Percentiles rank a stretch among this genome's conserved stretches.
Evolutionary conservation across 2,113 vertebrate genomes (phyloP).

Genomic region (Hirundichthys speculiger): DNA sequence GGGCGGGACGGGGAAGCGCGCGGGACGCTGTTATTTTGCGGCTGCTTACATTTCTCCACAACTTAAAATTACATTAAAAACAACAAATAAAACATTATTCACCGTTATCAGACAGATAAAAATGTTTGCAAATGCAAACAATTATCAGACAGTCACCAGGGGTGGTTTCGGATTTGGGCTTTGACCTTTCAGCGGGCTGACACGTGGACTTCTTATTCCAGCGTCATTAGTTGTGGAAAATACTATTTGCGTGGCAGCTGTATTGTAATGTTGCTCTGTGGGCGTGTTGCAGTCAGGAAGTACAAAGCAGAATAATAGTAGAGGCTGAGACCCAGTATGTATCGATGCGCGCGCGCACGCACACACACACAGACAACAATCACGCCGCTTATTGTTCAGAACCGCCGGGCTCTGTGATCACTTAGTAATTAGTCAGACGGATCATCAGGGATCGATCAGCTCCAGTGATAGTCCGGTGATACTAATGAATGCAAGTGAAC

Average conservation of each 20-base stretch:
- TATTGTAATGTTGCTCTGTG: constrained; percentile 59
- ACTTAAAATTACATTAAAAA: constrained; percentile 12
- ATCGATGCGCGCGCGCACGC: constrained; percentile 14
- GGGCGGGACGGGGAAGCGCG: constrained; percentile 51
- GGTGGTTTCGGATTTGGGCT: constrained; percentile 46
- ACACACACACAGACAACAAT: background rate
- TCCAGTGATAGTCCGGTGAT: constrained; percentile 40
- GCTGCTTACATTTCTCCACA: constrained; percentile 36
- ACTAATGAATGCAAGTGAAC: constrained; percentile 21
- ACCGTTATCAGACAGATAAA: constrained; percentile 17
- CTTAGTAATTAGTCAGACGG: constrained; percentile 57
- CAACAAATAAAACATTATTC: constrained; percentile 9
- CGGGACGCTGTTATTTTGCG: constrained; percentile 34
- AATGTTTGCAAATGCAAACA: constrained; percentile 28
- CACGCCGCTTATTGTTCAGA: constrained; percentile 28
- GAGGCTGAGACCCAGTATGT: constrained; percentile 58
- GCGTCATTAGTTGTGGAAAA: constrained; percentile 60
- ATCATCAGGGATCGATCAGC: constrained; percentile 46
- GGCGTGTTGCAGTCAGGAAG: constrained; percentile 73
- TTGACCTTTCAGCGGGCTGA: constrained; percentile 57
- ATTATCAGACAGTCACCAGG: constrained; percentile 35
- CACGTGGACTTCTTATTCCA: constrained; percentile 55
- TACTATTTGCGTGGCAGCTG: constrained; percentile 64
- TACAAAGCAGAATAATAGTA: constrained; percentile 72
- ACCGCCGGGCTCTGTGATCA: constrained; percentile 40